Conservation (phyloP, 2,888 invertebrate species). For the Philonicus albiceps region DNA sequence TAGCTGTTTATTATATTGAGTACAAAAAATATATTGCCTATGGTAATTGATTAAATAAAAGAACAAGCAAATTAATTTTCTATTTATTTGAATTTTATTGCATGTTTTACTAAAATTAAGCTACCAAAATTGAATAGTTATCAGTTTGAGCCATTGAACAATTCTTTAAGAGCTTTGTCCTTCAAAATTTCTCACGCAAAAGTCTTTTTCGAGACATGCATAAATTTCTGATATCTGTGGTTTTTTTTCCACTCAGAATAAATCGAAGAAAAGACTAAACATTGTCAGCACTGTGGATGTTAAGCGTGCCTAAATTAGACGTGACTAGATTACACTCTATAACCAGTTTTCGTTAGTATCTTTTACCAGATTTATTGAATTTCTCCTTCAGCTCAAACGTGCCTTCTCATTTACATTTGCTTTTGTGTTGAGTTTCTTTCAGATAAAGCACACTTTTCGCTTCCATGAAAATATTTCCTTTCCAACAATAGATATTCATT, state of each 20-base stretch:
- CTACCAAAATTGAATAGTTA: neutral
- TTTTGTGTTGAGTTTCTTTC: neutral
- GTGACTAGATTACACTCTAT: neutral
- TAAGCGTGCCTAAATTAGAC: neutral
- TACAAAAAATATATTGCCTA: no score
- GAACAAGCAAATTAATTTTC: no score
- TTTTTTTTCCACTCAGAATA: neutral
- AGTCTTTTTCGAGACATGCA: neutral
- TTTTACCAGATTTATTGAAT: neutral
- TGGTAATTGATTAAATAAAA: no score
- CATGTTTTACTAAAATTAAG: neutral
- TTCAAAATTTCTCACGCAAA: neutral
- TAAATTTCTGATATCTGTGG: neutral
- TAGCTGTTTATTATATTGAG: no score
- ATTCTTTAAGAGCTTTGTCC: neutral
- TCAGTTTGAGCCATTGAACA: neutral
- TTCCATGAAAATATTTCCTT: neutral
- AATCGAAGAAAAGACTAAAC: neutral
- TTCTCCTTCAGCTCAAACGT: neutral
- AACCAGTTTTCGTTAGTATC: neutral
- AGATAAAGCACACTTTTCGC: neutral
- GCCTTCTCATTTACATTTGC: neutral
- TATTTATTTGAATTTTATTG: no score
- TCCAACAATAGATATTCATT: neutral
- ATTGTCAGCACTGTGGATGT: neutral